Evolutionary conservation across 1,140 invertebrate genomes (phyloP), one percentile per base, ranked within the genome.

Genomic region (Drosophila repleta): DNA sequence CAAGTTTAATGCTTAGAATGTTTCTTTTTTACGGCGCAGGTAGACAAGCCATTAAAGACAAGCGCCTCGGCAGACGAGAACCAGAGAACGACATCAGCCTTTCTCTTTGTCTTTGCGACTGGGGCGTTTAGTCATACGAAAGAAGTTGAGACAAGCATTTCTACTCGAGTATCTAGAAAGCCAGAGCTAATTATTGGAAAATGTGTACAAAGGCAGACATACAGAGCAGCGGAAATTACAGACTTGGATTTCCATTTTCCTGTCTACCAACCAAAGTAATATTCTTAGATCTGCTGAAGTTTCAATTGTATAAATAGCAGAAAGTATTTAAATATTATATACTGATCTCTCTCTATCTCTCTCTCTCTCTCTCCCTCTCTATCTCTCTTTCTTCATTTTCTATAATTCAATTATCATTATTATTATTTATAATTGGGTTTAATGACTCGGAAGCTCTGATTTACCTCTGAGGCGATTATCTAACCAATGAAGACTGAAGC

Each of bases 81-180:
- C n/a, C n/a, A n/a, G n/a, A n/a, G n/a, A 56, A 62, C 35, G 71
- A 79, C 58, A 43, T 46, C 53, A 53, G 69, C 76, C 78, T 81
- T 81, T 81, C 78, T 74, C 78, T 81, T 81, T 81, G 78, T 41
- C 60, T 78, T 55, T 45, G 61, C 67, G 66, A 72, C 39, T 62
- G 69, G 67, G 10, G 10, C 32, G 60, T 55, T 46, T 72, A 46
- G 58, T 51, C 37, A 46, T 26, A 56, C 8, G 15, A 49, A 41
- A 32, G 11, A 17, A 24, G 18, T 39, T 57, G 18, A 39, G 48
- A 49, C 57, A 79, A 56, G 20, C 32, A 52, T 26, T 53, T 35
- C 48, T 20, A 58, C 29, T 45, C 55, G 45, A 55, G 79, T 63
- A 76, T 68, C 56, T 76, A 68, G 74, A 73, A 76, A 76, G 74